Evolutionary conservation across 2,797 vertebrate genomes (phyloP), one percentile per base, ranked within the genome.

Genomic region (Geotrypetes seraphini): DNA sequence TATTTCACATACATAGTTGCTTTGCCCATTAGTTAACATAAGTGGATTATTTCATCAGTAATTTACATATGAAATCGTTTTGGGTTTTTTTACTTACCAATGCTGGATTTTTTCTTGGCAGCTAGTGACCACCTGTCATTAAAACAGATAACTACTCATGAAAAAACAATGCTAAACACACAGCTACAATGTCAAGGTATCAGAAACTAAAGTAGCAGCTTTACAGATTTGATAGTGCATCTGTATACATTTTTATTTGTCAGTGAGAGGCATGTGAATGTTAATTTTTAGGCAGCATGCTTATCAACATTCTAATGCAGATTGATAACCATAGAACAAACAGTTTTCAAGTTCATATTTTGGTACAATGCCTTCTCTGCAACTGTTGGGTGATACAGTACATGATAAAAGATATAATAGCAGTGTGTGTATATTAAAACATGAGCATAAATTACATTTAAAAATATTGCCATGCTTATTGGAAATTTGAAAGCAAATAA

Each of bases 21-120:
- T 36, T 10, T 10, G 28, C 6, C 23, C 19, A 47, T 63, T 25
- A 41, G 27, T 56, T 33, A 61, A 45, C 16, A 35, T 4, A 63
- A 61, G 17, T 16, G 65, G 36, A 41, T 31, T 51, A 66, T 12
- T 43, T 53, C 25, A 46, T 57, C 52, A 34, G 45, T 46, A 64
- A 63, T 66, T 66, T 57, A 73, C 25, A 36, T 54, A 51, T 50
- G 30, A 15, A 76, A 60, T 60, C 51, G 68, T n/a, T n/a, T n/a
- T n/a, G n/a, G n/a, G n/a, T n/a, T n/a, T n/a, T n/a, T n/a, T 54
- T 57, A 84, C 85, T 86, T 75, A 87, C 85, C 85, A 86, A 36
- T 87, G 84, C 67, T 83, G 79, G 66, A 85, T 81, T 60, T 80
- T 81, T 64, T 83, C 79, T 39, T 76, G 75, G 75, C 83, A 87